These are phyloP conservation scores for Belgica antarctica DNA, from an alignment of 2,888 invertebrate species.

Conservation along the genomic window DNA sequence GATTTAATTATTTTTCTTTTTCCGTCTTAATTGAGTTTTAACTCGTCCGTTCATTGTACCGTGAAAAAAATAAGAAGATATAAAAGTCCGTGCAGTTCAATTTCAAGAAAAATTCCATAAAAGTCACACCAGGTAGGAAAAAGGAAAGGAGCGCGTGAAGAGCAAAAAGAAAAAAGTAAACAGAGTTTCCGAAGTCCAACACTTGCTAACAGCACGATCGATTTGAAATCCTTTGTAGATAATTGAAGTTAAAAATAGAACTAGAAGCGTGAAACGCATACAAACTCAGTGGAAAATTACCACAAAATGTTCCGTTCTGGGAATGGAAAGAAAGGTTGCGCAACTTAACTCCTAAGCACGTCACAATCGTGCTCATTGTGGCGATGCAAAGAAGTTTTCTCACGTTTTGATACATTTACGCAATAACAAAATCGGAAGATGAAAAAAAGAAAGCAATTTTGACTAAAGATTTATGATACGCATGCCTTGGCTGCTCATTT, in stretches of 20 bases:
- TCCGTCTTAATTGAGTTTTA: background rate
- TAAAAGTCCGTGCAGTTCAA: too few species aligned
- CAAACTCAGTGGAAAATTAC: background rate
- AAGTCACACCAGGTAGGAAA: background rate
- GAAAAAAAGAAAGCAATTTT: background rate
- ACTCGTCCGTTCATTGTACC: background rate
- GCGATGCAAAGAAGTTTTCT: background rate
- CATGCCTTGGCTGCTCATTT: background rate
- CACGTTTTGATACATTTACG: background rate
- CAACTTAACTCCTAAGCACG: too few species aligned
- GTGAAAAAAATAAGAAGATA: background rate
- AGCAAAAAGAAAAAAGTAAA: background rate
- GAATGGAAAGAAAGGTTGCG: background rate
- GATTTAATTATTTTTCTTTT: background rate
- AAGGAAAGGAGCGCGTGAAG: background rate
- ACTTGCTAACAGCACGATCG: too few species aligned
- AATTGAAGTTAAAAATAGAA: background rate
- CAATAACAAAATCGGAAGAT: background rate
- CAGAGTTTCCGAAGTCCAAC: background rate
- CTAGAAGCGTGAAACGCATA: background rate
- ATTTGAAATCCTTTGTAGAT: background rate
- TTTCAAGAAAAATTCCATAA: background rate
- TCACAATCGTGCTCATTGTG: too few species aligned
- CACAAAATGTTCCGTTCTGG: background rate
- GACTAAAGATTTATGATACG: background rate